A percentile compares a stretch with the other conserved stretches of the same genome.
Evolutionary conservation across 1,140 invertebrate species (phyloP).

Genomic region (Delia radicum): DNA sequence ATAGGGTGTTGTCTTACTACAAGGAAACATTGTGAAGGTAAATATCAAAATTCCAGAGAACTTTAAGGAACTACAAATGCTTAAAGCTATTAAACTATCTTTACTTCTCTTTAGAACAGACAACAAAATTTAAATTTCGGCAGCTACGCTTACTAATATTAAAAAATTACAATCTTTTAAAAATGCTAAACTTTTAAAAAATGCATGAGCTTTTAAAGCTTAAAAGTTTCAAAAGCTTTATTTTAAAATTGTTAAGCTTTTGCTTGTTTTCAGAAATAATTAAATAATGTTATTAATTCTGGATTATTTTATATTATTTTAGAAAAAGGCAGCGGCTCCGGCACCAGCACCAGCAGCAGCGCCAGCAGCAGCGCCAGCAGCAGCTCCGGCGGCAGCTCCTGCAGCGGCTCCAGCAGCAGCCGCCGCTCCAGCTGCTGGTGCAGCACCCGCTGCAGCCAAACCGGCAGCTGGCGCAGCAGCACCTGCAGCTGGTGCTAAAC

Average conservation of each 20-base stretch:
- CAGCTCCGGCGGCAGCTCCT: constrained; percentile 34
- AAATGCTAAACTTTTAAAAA: background rate
- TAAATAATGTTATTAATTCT: background rate
- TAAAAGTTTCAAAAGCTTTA: background rate
- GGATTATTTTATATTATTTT: constrained; percentile 11
- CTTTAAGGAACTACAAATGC: background rate
- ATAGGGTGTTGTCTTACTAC: background rate
- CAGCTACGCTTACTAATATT: no score
- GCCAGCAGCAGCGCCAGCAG: constrained; percentile 31
- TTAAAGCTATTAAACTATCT: background rate
- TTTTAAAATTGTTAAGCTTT: background rate
- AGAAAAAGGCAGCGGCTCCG: constrained; percentile 34
- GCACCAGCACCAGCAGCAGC: constrained; percentile 32
- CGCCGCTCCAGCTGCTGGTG: constrained; percentile 27
- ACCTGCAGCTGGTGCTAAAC: background rate
- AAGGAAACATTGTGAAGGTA: constrained; percentile 28
- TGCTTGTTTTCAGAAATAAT: background rate
- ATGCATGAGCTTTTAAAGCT: background rate
- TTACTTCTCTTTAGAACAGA: background rate
- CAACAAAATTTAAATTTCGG: background rate
- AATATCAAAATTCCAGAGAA: background rate
- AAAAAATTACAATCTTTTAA: no score
- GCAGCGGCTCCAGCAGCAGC: constrained; percentile 33
- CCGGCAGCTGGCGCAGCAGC: constrained; percentile 24
- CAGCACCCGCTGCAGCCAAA: background rate